A percentile compares a stretch with the other conserved stretches of the same genome.
Conservation (phyloP, 2,888 invertebrate genomes). For the Drosophila austrosaltans region DNA sequence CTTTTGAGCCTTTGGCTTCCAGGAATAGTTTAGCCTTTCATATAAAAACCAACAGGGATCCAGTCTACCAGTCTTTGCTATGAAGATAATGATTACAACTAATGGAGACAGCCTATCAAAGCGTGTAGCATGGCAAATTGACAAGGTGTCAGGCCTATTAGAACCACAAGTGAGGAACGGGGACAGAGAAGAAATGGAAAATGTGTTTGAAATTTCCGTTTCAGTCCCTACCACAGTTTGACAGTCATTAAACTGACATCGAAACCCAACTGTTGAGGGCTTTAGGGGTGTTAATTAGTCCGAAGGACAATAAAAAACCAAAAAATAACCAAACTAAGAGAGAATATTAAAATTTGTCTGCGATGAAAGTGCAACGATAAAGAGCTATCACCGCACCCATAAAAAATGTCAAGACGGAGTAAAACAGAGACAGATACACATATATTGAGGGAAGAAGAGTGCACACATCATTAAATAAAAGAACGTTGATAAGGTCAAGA, state of each 20-base stretch:
- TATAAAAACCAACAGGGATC: constrained; percentile 61
- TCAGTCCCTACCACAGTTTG: constrained; percentile 50
- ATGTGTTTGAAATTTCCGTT: constrained; percentile 52
- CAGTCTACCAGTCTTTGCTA: constrained; percentile 35
- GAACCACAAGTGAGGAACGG: background rate
- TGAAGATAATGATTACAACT: constrained; percentile 54
- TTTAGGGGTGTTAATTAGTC: constrained; percentile 74
- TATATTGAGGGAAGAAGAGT: constrained; percentile 50
- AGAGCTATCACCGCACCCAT: constrained; percentile 70
- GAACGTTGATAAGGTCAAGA: constrained; percentile 74
- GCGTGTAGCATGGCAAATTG: constrained; percentile 75
- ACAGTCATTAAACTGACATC: constrained; percentile 56
- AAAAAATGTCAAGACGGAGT: constrained; percentile 70
- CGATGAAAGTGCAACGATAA: constrained; percentile 72
- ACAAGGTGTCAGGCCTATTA: constrained; percentile 73
- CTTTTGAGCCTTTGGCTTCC: constrained; percentile 40
- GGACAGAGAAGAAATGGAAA: constrained; percentile 58
- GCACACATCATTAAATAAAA: constrained; percentile 38
- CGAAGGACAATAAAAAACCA: constrained; percentile 66
- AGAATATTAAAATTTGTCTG: constrained; percentile 51
- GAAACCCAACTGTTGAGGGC: constrained; percentile 73
- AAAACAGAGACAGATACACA: no score
- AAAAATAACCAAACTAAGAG: constrained; percentile 42
- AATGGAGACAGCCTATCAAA: constrained; percentile 72
- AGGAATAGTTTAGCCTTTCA: constrained; percentile 74